A percentile compares a stretch with the other conserved stretches of the same genome.
phyloP scores from a whole-genome alignment of 2,888 invertebrate species.

The Selenia dentaria region DNA sequence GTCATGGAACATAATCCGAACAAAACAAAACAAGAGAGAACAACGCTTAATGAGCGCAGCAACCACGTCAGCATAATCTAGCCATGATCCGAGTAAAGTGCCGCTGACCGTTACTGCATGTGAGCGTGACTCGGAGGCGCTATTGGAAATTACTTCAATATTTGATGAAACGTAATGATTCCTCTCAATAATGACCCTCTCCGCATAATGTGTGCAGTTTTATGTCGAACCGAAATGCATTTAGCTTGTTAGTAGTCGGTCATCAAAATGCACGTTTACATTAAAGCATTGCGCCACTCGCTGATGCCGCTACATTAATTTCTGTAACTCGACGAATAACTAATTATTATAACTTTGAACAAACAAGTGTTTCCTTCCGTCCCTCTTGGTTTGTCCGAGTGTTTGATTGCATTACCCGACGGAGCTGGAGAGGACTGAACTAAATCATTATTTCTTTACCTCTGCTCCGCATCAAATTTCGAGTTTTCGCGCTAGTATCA shows the following conservation, averaged over 20 bases:
- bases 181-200: conserved; percentile 20
- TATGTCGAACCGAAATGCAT: conserved; percentile 21
- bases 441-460: neutral
- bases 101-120: conserved; percentile 14
- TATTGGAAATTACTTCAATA: conserved; percentile 17
- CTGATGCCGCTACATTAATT: conserved; percentile 23
- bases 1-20: conserved; percentile 3
- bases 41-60: conserved; percentile 8
- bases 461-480: neutral
- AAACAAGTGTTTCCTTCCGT: conserved; percentile 6
- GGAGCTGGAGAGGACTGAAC: neutral
- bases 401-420: conserved; percentile 8
- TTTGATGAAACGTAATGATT: conserved; percentile 21
- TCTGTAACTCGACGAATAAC: conserved; percentile 10
- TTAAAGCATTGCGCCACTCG: neutral
- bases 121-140: conserved; percentile 9
- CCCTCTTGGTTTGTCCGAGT: conserved; percentile 3
- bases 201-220: conserved; percentile 23
- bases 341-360: conserved; percentile 7
- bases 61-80: neutral
- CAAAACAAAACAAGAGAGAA: conserved; percentile 7
- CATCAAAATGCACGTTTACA: conserved; percentile 14
- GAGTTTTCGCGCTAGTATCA: neutral
- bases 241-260: conserved; percentile 20
- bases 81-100: conserved; percentile 9